phyloP scores from a whole-genome alignment of 2,113 vertebrate genomes.

The Aegithalos caudatus region DNA sequence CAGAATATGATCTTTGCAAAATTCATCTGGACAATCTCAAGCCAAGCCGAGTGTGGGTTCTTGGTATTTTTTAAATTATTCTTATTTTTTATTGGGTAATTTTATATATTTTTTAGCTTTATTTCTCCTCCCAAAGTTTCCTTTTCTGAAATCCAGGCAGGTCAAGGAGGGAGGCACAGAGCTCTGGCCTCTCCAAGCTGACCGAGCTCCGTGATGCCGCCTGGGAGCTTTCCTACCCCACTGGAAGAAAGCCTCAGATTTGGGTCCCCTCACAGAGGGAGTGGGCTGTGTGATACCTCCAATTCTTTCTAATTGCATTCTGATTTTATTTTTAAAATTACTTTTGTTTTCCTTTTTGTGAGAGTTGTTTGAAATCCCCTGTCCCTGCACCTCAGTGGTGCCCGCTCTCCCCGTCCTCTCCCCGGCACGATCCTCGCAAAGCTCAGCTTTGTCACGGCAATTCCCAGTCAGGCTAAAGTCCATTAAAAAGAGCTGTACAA shows the following conservation, averaged over 20 bases:
- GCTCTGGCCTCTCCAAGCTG: not conserved
- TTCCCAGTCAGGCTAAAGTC: not conserved
- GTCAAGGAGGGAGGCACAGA: not conserved
- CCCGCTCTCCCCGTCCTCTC: rapidly evolving
- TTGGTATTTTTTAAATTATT: not conserved
- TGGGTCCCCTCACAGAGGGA: not conserved
- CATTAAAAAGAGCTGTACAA: not conserved
- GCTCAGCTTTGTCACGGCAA: not conserved
- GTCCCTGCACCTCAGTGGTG: not conserved
- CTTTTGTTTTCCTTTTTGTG: not conserved
- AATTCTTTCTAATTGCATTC: rapidly evolving
- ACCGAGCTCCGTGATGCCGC: not conserved
- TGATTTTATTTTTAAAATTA: not conserved
- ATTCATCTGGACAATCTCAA: not conserved
- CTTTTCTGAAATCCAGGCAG: not conserved
- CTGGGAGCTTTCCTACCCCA: not conserved
- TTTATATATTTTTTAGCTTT: not conserved
- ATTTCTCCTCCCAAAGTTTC: not conserved
- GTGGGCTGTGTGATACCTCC: not conserved
- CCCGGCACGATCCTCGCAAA: not conserved
- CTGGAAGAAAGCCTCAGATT: not conserved
- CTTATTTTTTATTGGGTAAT: not conserved
- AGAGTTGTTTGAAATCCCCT: not conserved
- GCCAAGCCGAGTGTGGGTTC: not conserved
- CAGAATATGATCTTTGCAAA: not conserved